Conservation (phyloP, 2,797 vertebrate genomes). For the Melanogrammus aeglefinus region DNA sequence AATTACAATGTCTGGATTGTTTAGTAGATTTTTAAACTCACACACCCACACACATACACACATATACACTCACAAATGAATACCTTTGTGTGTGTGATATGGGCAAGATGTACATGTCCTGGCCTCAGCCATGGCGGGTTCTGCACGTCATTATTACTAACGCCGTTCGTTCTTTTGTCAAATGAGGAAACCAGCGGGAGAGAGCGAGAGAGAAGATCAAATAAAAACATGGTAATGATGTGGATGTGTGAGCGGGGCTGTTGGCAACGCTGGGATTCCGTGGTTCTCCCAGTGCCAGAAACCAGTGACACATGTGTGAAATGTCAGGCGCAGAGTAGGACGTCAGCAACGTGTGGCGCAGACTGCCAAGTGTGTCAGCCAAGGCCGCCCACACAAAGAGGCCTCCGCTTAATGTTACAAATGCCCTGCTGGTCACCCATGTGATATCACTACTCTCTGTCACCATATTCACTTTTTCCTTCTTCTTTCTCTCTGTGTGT, state of each 20-base stretch:
- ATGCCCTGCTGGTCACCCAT: constrained; percentile 60
- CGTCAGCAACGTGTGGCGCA: constrained; percentile 54
- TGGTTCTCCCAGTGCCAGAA: constrained; percentile 60
- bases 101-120: neutral
- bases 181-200: constrained; percentile 33
- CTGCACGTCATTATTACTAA: constrained; percentile 53
- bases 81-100: neutral
- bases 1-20: no score
- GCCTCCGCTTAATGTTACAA: constrained; percentile 67
- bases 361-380: constrained; percentile 61
- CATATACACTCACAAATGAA: constrained; percentile 3
- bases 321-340: constrained; percentile 64
- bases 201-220: constrained; percentile 42
- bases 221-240: constrained; percentile 59
- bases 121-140: constrained; percentile 21
- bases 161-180: constrained; percentile 5
- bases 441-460: constrained; percentile 58
- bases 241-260: constrained; percentile 48
- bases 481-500: neutral
- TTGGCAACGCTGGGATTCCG: constrained; percentile 47
- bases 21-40: no score
- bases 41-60: constrained; percentile 12
- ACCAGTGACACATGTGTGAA: constrained; percentile 57
- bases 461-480: constrained; percentile 15
- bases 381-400: constrained; percentile 58